Evolutionary conservation across 2,888 invertebrate species (phyloP), one percentile per base, ranked within the genome.

Genomic region (Dinocampus coccinellae): DNA sequence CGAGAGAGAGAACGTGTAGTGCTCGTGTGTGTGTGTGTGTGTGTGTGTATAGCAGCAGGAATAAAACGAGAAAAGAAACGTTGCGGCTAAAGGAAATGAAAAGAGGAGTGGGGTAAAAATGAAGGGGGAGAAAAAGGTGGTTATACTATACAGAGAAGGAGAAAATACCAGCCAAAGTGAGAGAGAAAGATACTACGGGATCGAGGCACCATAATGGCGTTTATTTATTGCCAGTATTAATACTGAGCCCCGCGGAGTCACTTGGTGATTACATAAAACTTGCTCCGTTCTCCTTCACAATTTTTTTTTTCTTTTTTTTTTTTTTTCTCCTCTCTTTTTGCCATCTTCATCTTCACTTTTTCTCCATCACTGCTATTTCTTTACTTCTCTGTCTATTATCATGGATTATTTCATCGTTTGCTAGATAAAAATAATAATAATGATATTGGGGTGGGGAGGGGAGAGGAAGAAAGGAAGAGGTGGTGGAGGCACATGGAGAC

Each of bases 201-300:
- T 77, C 74, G 75, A 64, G 70, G 78, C 76, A 77, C 78, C 79
- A 78, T 78, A 78, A 78, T 76, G 77, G 80, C 81, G 78, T 79
- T 83, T 82, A 82, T 84, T 83, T 84, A 83, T 83, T 81, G 79
- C 81, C 77, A 76, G 82, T 82, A 84, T 84, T 84, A 83, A 83
- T 83, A 82, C 83, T 80, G 76, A 81, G 78, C 77, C 79, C 79
- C 79, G 78, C 78, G 75, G 78, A 81, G 81, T 79, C 78, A 79
- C 76, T 75, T 75, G 81, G 78, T 82, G 81, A 82, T 84, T 84
- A 84, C 83, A 82, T 83, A 84, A 84, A 84, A 82, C 82, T 81
- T 76, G 81, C 81, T 79, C 78, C n/a, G n/a, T n/a, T n/a, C n/a
- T n/a, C n/a, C n/a, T n/a, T n/a, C n/a, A n/a, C n/a, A n/a, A n/a